phyloP scores from a whole-genome alignment of 2,113 vertebrate species.

The Thalassarche chlororhynchos region DNA sequence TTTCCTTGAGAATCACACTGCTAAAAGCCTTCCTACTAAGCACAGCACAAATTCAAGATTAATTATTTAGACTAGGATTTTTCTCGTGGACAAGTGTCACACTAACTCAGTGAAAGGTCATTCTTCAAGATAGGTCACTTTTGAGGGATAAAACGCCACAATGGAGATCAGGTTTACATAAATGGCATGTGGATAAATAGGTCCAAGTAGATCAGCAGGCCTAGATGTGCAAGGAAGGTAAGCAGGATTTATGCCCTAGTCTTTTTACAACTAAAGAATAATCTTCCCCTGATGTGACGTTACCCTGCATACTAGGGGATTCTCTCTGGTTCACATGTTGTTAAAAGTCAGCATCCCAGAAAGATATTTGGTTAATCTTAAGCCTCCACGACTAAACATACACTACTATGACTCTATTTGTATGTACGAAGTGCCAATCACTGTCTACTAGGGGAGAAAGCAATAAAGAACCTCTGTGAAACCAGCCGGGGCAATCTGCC shows the following conservation, averaged over 20 bases:
- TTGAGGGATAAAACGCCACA: background rate
- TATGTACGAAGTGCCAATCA: background rate
- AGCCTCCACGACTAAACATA: background rate
- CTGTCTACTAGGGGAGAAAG: background rate
- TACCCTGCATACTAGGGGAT: background rate
- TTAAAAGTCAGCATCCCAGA: background rate
- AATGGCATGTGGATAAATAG: background rate
- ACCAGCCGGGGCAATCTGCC: background rate
- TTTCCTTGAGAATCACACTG: background rate
- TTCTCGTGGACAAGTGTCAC: background rate
- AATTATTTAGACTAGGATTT: background rate
- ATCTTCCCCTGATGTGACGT: background rate
- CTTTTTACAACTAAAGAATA: background rate
- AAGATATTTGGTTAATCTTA: background rate
- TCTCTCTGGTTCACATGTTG: background rate
- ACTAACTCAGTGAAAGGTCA: background rate
- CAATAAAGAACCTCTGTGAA: background rate
- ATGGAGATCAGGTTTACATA: slow-evolving; percentile 6
- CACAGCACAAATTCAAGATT: background rate
- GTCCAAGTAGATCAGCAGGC: slow-evolving; percentile 1
- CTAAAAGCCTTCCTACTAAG: background rate
- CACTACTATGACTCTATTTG: background rate
- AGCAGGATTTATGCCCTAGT: slow-evolving; percentile 24
- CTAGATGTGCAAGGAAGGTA: slow-evolving; percentile 12
- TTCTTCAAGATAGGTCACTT: slow-evolving; percentile 13